A percentile compares a stretch with the other conserved stretches of the same genome.
Conservation (phyloP, 2,113 vertebrate genomes). For the Octodon degus region DNA sequence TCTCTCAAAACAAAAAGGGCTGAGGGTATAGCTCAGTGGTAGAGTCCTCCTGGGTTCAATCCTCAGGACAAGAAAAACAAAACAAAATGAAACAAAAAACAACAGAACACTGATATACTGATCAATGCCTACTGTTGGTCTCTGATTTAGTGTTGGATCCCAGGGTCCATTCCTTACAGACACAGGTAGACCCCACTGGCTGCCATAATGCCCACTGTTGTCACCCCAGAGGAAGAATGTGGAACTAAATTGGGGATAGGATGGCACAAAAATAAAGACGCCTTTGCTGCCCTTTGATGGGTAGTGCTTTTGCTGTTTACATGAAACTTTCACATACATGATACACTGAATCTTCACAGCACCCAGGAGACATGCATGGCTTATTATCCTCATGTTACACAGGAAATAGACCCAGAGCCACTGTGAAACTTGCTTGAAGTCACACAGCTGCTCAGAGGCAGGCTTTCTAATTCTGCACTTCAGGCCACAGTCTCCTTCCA, state of each 20-base stretch:
- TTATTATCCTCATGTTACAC: background rate
- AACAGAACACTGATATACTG: background rate
- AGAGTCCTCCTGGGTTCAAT: background rate
- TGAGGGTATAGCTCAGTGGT: background rate
- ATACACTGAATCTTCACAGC: conserved; percentile 27
- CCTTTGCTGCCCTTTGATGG: background rate
- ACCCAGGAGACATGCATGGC: background rate
- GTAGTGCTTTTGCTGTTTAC: conserved; percentile 25
- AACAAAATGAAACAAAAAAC: background rate
- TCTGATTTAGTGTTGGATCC: background rate
- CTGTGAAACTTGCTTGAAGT: conserved; percentile 59
- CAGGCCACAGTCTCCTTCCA: conserved; percentile 59
- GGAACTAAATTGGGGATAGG: background rate
- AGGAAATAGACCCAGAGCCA: background rate
- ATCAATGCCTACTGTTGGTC: background rate
- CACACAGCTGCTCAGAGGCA: conserved; percentile 32
- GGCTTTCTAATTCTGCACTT: conserved; percentile 39
- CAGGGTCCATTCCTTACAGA: background rate
- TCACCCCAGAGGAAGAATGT: background rate
- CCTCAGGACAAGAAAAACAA: background rate
- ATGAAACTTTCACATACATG: background rate
- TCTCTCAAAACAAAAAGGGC: background rate
- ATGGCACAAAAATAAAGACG: background rate
- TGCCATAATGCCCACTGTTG: background rate
- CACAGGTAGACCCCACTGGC: background rate